Conservation (phyloP, 1,140 invertebrate species). For the Lepidurus couesii region DNA sequence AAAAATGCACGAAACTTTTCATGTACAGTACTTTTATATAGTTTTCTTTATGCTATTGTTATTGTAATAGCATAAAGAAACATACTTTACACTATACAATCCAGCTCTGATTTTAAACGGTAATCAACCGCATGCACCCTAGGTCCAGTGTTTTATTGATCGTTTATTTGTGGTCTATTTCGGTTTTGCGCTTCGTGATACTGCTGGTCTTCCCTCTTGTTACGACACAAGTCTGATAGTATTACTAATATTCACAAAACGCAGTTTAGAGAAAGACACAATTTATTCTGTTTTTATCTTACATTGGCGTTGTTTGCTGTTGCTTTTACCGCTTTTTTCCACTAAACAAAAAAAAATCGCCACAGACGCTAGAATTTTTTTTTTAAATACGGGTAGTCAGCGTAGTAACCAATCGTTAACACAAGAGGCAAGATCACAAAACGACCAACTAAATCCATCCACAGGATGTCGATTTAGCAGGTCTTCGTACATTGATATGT, state of each 20-base stretch:
- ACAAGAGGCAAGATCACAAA: constrained; percentile 4
- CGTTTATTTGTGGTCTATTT: no score
- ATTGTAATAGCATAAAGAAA: no score
- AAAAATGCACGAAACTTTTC: no score
- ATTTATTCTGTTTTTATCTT: neutral
- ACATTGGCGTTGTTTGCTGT: constrained; percentile 8
- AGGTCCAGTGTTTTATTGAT: no score
- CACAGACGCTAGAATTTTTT: neutral
- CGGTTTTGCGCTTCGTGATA: no score
- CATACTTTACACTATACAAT: no score
- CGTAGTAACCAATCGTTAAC: constrained; percentile 10
- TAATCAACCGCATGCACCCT: no score
- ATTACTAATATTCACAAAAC: neutral
- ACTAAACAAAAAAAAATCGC: neutral
- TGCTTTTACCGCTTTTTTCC: neutral
- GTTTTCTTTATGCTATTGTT: no score
- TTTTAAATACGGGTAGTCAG: neutral
- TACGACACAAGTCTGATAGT: neutral
- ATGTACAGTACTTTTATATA: no score
- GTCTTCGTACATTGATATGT: neutral
- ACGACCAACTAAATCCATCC: neutral
- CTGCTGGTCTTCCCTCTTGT: neutral
- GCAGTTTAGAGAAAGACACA: neutral
- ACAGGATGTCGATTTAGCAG: neutral
- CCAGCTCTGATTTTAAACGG: no score